Evolutionary conservation across 2,888 invertebrate species (phyloP).

Genomic region (Entomobrya proxima): DNA sequence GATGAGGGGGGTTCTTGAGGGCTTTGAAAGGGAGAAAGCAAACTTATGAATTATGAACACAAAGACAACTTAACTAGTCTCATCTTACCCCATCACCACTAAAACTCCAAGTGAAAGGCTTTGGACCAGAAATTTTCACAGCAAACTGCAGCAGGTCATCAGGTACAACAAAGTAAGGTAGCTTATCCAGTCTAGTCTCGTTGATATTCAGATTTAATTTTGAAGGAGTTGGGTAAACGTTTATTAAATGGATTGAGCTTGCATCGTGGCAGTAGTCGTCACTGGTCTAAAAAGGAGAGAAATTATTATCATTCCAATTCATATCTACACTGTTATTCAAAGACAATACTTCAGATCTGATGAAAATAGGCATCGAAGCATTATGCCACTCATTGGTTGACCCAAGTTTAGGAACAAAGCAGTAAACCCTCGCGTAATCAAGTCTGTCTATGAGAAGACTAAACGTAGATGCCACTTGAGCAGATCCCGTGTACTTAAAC

Average conservation of each 20-base stretch:
- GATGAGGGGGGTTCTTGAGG: conserved; percentile 66
- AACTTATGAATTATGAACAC: background rate
- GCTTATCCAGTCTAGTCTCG: conserved; percentile 56
- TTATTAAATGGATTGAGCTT: conserved; percentile 62
- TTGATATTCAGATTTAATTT: conserved; percentile 52
- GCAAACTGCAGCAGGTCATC: conserved; percentile 64
- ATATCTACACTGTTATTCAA: background rate
- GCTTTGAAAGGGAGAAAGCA: conserved; percentile 32
- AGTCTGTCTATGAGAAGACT: conserved; percentile 60
- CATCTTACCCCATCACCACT: conserved; percentile 59
- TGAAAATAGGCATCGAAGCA: conserved; percentile 68
- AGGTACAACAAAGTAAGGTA: conserved; percentile 64
- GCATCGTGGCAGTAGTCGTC: conserved; percentile 61
- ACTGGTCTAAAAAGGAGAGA: background rate
- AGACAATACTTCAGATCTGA: conserved; percentile 61
- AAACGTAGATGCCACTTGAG: conserved; percentile 67
- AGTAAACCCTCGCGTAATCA: conserved; percentile 64
- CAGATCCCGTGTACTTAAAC: conserved; percentile 65
- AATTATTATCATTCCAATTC: background rate
- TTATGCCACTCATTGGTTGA: conserved; percentile 65
- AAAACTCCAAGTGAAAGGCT: conserved; percentile 68
- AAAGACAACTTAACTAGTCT: too few relatives aligned
- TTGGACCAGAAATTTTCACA: conserved; percentile 61
- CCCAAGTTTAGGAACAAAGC: conserved; percentile 64
- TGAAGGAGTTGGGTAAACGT: conserved; percentile 67